Conservation (phyloP, 2,113 vertebrate genomes). For the Lates calcarifer region DNA sequence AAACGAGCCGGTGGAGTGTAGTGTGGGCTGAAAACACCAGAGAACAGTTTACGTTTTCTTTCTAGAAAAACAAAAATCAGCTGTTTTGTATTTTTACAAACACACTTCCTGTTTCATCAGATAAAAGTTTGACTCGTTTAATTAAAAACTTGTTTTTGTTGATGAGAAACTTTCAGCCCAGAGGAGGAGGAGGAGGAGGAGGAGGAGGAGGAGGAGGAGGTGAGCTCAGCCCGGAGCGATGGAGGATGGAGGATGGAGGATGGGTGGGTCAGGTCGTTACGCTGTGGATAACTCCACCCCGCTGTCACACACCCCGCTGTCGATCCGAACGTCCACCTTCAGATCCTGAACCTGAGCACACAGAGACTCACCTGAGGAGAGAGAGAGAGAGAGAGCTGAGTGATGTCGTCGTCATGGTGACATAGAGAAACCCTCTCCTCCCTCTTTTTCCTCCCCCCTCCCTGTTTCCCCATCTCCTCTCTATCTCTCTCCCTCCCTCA, state of each 20-base stretch:
- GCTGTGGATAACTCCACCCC: conserved; percentile 93
- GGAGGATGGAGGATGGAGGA: neutral
- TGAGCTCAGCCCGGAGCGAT: neutral
- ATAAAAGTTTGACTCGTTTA: too few relatives aligned
- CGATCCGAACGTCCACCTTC: conserved; percentile 82
- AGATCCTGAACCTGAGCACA: conserved; percentile 46
- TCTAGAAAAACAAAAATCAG: too few relatives aligned
- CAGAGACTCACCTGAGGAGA: conserved; percentile 34
- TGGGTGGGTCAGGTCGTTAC: conserved; percentile 42
- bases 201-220: neutral
- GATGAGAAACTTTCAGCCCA: neutral
- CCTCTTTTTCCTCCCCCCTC: too few relatives aligned
- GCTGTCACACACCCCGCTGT: conserved; percentile 90
- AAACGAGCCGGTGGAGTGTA: conserved; percentile 10
- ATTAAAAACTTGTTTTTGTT: neutral
- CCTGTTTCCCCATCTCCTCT: too few relatives aligned
- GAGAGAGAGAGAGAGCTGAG: conserved; percentile 1
- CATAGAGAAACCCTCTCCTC: too few relatives aligned
- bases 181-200: too few relatives aligned
- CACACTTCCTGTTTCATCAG: neutral
- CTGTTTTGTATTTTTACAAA: neutral
- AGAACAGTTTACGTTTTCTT: too few relatives aligned
- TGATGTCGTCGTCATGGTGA: neutral
- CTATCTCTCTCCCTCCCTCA: too few relatives aligned
- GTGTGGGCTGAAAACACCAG: neutral